Evolutionary conservation across 92 coral and sea anemone genomes (phyloP), one percentile per base, ranked within the genome.

Genomic region (Zoanthus gigantus): DNA sequence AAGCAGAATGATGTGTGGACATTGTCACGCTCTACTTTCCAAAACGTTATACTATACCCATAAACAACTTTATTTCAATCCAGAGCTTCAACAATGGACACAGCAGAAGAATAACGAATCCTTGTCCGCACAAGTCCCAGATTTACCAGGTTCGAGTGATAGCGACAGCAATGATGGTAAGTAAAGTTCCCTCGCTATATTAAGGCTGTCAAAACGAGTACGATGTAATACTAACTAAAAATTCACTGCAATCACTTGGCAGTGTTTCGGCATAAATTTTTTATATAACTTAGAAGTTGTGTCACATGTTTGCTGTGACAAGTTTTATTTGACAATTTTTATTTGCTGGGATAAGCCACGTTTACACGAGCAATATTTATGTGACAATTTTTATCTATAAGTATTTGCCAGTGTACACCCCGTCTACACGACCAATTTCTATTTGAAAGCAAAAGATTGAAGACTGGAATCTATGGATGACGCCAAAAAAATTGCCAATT

Each of bases 1-100:
- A 61, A 61, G 68, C 68, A 61, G 68, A 61, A 61, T 61, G 68
- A 61, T 61, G 31, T 61, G 68, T 61, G 68, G 68, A 61, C 68
- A 61, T 61, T 61, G 68, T 16, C 68, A 61, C 5, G 31, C 68
- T 0, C 31, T 61, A 61, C 68, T 61, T 61, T 61, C 68, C 0
- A 61, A 61, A 61, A 61, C 68, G 29, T 2, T n/a, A 61, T 61
- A 61, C 68, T 61, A 61, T 61, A 29, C 68, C 68, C 68, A 61
- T 61, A 61, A 61, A 61, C 68, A 61, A 16, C 68, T 61, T 0
- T 61, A 61, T 61, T 61, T 61, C 17, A 61, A 61, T 61, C 8
- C 68, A 61, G 68, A 61, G 68, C 68, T 61, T 61, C 28, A 61
- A 61, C 68, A 61, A 61, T 61, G 68, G 68, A 61, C 68, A 17